phyloP scores from a whole-genome alignment of 2,113 vertebrate species.

The Albula glossodonta region DNA sequence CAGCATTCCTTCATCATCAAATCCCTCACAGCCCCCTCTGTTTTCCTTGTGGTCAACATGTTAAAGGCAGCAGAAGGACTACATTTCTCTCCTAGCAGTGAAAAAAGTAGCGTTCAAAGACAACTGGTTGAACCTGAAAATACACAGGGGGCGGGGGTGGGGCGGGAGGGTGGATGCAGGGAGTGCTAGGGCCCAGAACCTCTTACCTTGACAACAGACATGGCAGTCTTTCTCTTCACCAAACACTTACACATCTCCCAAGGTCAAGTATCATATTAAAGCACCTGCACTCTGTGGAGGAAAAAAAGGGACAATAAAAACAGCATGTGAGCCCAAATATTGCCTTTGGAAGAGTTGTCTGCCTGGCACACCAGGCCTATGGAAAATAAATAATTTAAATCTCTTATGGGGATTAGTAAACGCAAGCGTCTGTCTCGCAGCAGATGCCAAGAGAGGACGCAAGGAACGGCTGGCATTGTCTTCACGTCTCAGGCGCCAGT shows the following conservation, averaged over 20 bases:
- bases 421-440: slow-evolving; percentile 41
- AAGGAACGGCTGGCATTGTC: slow-evolving; percentile 6
- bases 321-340: slow-evolving; percentile 33
- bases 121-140: slow-evolving; percentile 54
- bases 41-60: slow-evolving; percentile 65
- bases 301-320: slow-evolving; percentile 20
- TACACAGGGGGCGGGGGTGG: slow-evolving; percentile 29
- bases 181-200: slow-evolving; percentile 51
- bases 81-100: slow-evolving; percentile 43
- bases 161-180: slow-evolving; percentile 31
- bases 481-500: slow-evolving; percentile 1
- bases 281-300: slow-evolving; percentile 55
- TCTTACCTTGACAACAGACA: slow-evolving; percentile 60
- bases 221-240: slow-evolving; percentile 66
- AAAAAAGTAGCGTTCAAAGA: slow-evolving; percentile 21
- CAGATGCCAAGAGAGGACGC: slow-evolving; percentile 37
- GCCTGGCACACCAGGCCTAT: slow-evolving; percentile 43
- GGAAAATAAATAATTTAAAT: slow-evolving; percentile 54
- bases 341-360: slow-evolving; percentile 29
- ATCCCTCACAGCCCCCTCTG: slow-evolving; percentile 37
- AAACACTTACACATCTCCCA: slow-evolving; percentile 62
- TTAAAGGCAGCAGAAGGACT: slow-evolving; percentile 59
- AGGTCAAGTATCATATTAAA: slow-evolving; percentile 62
- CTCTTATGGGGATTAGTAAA: slow-evolving; percentile 53
- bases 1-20: slow-evolving; percentile 27